Evolutionary conservation across 2,113 vertebrate genomes (phyloP).

Genomic region (Pongo abelii): DNA sequence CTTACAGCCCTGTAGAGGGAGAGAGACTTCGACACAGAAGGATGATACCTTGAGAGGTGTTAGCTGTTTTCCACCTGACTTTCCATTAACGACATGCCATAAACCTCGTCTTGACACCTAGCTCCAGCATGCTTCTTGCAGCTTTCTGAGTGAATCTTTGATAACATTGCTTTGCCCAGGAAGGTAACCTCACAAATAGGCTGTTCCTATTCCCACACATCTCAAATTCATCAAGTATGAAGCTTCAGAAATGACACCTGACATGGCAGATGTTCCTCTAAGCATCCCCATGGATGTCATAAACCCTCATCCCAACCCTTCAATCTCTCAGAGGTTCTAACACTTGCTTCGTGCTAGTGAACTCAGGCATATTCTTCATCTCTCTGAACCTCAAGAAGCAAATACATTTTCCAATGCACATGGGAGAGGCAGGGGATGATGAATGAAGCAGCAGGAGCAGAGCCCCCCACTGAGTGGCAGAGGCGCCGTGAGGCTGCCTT

Average conservation of each 20-base stretch:
- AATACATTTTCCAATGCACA: neutral
- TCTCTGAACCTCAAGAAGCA: neutral
- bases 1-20: neutral
- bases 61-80: neutral
- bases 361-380: neutral
- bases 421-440: no score
- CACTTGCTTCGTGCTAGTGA: neutral
- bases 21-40: neutral
- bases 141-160: neutral
- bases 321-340: neutral
- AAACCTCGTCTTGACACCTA: neutral
- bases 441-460: fast-evolving
- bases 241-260: neutral
- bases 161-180: neutral
- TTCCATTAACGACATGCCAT: neutral
- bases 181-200: neutral
- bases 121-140: neutral
- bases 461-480: neutral
- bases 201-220: neutral
- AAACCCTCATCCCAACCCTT: neutral
- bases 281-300: neutral
- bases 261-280: neutral
- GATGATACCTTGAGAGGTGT: no score
- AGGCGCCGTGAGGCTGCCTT: neutral
- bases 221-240: neutral